Conservation (phyloP, 2,797 vertebrate genomes). For the Pitangus sulphuratus region DNA sequence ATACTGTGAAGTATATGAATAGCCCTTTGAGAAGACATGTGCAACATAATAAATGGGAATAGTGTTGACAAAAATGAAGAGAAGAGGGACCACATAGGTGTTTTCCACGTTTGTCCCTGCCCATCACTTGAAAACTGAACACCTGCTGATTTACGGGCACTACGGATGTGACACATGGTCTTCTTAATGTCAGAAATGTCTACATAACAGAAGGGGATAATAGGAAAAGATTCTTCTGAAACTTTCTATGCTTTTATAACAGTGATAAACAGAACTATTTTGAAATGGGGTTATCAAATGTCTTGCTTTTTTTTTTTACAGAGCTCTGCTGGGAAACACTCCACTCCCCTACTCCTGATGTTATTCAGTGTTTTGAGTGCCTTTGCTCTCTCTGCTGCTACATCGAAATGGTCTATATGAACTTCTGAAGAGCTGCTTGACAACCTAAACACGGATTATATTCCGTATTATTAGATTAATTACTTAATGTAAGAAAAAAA, state of each 20-base stretch:
- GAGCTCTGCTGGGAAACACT: constrained; percentile 61
- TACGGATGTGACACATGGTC: neutral
- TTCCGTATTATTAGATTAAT: neutral
- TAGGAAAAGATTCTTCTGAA: neutral
- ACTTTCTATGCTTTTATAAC: neutral
- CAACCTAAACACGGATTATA: neutral
- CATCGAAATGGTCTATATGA: constrained; percentile 59
- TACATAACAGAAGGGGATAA: neutral
- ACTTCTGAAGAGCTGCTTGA: neutral
- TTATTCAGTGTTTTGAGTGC: constrained; percentile 53
- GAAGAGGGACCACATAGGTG: neutral
- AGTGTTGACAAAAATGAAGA: neutral
- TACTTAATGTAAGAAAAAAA: neutral
- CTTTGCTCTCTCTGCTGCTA: constrained; percentile 39
- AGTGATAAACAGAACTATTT: neutral
- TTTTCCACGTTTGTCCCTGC: neutral
- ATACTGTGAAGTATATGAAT: neutral
- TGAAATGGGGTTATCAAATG: neutral
- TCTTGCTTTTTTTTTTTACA: neutral
- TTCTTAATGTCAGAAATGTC: neutral
- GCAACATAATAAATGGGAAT: neutral
- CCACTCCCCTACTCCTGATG: constrained; percentile 2
- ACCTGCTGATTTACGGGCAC: fast-evolving
- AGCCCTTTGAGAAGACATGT: neutral
- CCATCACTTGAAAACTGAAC: neutral